These are phyloP conservation scores for Hyles euphorbiae DNA, from an alignment of 1,140 invertebrate genomes.

Conservation along the genomic window DNA sequence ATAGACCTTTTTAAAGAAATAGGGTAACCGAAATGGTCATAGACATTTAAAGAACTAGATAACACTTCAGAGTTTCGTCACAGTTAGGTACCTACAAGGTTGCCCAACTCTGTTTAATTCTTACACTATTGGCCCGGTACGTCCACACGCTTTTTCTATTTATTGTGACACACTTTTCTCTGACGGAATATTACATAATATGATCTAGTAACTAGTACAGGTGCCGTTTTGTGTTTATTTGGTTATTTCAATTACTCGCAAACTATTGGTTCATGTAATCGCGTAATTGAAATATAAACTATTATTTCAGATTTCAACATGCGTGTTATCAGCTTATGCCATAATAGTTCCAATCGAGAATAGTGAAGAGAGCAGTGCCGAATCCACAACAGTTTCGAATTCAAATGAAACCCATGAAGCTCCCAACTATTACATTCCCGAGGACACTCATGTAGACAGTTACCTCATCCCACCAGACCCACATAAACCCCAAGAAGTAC, in stretches of 20 bases:
- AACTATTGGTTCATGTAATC: not conserved
- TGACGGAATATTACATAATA: slow-evolving; percentile 47
- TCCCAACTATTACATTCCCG: slow-evolving; percentile 40
- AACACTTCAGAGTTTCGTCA: too few species aligned
- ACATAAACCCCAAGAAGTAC: slow-evolving; percentile 35
- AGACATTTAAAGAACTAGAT: too few species aligned
- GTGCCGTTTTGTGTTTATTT: too few species aligned
- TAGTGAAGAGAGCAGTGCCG: slow-evolving; percentile 28
- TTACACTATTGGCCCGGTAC: slow-evolving; percentile 11
- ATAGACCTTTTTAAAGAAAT: too few species aligned
- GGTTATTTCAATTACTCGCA: not conserved
- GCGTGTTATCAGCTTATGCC: slow-evolving; percentile 24
- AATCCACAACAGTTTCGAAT: slow-evolving; percentile 10
- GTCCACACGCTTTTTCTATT: slow-evolving; percentile 22
- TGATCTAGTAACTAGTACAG: slow-evolving; percentile 35
- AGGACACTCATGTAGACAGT: slow-evolving; percentile 39
- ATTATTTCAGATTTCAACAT: slow-evolving; percentile 42
- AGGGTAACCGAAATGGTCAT: too few species aligned
- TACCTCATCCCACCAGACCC: slow-evolving; percentile 50
- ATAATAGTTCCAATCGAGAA: slow-evolving; percentile 53
- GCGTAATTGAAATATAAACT: not conserved
- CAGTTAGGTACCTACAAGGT: too few species aligned
- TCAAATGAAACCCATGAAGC: slow-evolving; percentile 23
- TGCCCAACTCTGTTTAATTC: too few species aligned
- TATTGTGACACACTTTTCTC: slow-evolving; percentile 51